Conservation (phyloP, 2,113 vertebrate species). For the Paramisgurnus dabryanus region DNA sequence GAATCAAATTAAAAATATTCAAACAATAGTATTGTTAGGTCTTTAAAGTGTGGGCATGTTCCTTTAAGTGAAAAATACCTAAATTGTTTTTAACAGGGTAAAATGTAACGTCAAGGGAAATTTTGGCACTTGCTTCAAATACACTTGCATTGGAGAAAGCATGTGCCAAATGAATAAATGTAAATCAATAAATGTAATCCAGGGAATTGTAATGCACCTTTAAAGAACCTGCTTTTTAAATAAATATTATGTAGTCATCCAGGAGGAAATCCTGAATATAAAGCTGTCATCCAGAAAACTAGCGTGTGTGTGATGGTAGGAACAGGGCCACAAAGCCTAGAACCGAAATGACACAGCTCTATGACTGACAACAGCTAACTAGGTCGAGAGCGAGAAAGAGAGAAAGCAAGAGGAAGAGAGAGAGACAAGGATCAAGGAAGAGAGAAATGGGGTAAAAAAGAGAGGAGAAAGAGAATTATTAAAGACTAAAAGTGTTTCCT, state of each 20-base stretch:
- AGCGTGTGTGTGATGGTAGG: conserved; percentile 20
- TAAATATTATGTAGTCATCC: conserved; percentile 21
- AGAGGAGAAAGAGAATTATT: not conserved
- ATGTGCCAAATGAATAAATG: not conserved
- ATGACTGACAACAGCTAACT: conserved; percentile 68
- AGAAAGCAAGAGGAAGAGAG: conserved; percentile 32
- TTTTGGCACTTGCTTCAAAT: not conserved
- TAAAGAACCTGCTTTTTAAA: not conserved
- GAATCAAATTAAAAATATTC: no score
- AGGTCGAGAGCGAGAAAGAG: conserved; percentile 52
- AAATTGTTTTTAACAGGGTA: not conserved
- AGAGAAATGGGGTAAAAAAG: not conserved
- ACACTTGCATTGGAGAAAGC: not conserved
- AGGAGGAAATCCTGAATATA: not conserved
- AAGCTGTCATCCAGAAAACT: conserved; percentile 4
- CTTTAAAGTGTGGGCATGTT: no score
- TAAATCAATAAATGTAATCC: not conserved
- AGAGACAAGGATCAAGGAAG: conserved; percentile 1
- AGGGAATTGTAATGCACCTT: not conserved
- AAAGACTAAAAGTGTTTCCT: no score
- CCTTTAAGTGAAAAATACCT: no score
- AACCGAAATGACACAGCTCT: conserved; percentile 53
- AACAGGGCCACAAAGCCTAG: conserved; percentile 45
- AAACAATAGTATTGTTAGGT: no score
- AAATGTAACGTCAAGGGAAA: not conserved